phyloP scores from a whole-genome alignment of 92 coral and sea anemone genomes.

The Porites evermanni region DNA sequence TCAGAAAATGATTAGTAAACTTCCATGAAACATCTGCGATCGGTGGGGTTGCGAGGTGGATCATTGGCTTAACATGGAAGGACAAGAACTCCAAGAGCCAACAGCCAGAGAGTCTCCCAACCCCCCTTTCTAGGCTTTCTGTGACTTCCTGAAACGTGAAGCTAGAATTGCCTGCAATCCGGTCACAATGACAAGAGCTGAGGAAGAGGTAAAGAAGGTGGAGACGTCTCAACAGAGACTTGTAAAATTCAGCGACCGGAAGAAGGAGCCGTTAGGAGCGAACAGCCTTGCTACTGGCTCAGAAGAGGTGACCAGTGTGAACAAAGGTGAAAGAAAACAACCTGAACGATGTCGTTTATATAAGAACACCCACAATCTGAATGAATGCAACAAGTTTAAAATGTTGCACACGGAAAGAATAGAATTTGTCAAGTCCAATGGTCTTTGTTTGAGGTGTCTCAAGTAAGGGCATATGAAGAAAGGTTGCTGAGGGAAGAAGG shows the following conservation, averaged over 20 bases:
- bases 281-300: too few relatives aligned
- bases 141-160: slow-evolving; percentile 45
- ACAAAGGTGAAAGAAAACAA: too few relatives aligned
- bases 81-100: not conserved
- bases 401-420: slow-evolving; percentile 34
- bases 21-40: slow-evolving; percentile 31
- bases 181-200: not conserved
- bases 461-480: slow-evolving; percentile 32
- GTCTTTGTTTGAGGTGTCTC: slow-evolving; percentile 32
- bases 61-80: slow-evolving; percentile 21
- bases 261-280: too few relatives aligned
- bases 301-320: too few relatives aligned
- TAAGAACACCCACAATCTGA: slow-evolving; percentile 30
- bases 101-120: not conserved
- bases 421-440: slow-evolving; percentile 10
- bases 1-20: slow-evolving; percentile 60
- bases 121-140: slow-evolving; percentile 61
- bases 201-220: slow-evolving; percentile 14
- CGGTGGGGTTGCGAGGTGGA: slow-evolving; percentile 52
- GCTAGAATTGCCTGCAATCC: slow-evolving; percentile 65
- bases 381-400: slow-evolving; percentile 29
- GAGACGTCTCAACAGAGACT: too few relatives aligned
- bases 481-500: slow-evolving; percentile 30
- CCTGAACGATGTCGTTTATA: too few relatives aligned
- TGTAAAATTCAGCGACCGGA: too few relatives aligned